Evolutionary conservation across 2,888 invertebrate species (phyloP).

Genomic region (Pyralis farinalis): DNA sequence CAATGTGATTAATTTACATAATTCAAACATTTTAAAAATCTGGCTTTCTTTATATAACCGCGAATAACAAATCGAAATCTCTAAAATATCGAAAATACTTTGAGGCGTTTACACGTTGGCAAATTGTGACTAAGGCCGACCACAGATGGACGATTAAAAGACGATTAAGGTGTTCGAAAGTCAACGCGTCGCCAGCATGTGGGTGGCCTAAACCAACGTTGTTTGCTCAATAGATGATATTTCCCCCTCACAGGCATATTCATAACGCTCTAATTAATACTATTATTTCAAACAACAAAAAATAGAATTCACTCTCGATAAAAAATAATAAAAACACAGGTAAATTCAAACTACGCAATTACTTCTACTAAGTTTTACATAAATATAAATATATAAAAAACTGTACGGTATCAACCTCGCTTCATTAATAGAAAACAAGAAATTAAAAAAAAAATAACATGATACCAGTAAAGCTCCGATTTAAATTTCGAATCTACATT

Average conservation of each 20-base stretch:
- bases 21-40: neutral
- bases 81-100: constrained; percentile 4
- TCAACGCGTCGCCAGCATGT: neutral
- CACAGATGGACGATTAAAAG: constrained; percentile 2
- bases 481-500: constrained; percentile 49
- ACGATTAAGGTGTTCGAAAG: constrained; percentile 6
- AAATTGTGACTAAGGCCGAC: constrained; percentile 7
- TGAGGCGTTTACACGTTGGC: constrained; percentile 7
- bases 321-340: constrained; percentile 47
- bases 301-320: constrained; percentile 50
- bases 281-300: constrained; percentile 53
- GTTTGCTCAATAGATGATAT: neutral
- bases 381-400: constrained; percentile 59
- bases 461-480: constrained; percentile 53
- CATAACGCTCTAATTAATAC: constrained; percentile 43
- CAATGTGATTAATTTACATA: neutral
- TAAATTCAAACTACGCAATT: constrained; percentile 48
- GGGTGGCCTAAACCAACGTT: constrained; percentile 8
- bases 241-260: constrained; percentile 10
- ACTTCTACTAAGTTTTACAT: constrained; percentile 49
- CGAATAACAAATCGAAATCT: constrained; percentile 4
- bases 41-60: constrained; percentile 1
- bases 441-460: constrained; percentile 30
- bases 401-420: constrained; percentile 32
- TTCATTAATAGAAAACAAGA: constrained; percentile 29